Conservation (phyloP, 1,140 invertebrate species). For the Orchestia grillus region DNA sequence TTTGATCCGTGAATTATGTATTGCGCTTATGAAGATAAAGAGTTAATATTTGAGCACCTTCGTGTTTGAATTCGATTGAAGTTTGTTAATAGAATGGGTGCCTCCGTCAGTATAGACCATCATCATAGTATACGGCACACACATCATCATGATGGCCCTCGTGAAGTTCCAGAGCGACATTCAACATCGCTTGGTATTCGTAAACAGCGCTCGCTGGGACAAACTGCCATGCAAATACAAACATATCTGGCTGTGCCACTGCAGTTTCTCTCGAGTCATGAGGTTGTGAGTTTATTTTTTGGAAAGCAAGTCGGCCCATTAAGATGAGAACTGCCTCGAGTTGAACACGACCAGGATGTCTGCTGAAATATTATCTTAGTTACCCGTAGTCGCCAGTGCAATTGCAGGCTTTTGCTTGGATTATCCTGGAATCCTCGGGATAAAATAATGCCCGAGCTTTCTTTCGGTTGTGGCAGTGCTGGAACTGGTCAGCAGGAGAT, state of each 20-base stretch:
- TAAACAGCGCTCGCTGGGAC: background rate
- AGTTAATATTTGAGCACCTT: too few species aligned
- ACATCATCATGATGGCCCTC: background rate
- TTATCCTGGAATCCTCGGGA: background rate
- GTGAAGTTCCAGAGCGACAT: background rate
- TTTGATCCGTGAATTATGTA: too few species aligned
- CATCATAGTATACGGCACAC: background rate
- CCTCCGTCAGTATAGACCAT: background rate
- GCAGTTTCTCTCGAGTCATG: background rate
- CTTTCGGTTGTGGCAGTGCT: background rate
- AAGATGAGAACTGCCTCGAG: background rate
- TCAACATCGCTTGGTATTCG: background rate
- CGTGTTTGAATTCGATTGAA: too few species aligned
- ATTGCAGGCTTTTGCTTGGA: background rate
- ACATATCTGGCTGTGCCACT: background rate
- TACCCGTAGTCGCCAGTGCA: background rate
- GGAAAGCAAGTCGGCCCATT: background rate
- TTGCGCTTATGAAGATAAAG: too few species aligned
- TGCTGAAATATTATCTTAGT: slow-evolving; percentile 17
- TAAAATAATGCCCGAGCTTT: background rate
- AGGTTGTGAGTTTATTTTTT: background rate
- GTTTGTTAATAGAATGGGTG: too few species aligned
- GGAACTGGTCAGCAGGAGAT: background rate
- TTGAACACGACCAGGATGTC: background rate
- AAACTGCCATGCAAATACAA: background rate